Evolutionary conservation across 2,888 invertebrate species (phyloP).

Genomic region (Priocnemis perturbator): DNA sequence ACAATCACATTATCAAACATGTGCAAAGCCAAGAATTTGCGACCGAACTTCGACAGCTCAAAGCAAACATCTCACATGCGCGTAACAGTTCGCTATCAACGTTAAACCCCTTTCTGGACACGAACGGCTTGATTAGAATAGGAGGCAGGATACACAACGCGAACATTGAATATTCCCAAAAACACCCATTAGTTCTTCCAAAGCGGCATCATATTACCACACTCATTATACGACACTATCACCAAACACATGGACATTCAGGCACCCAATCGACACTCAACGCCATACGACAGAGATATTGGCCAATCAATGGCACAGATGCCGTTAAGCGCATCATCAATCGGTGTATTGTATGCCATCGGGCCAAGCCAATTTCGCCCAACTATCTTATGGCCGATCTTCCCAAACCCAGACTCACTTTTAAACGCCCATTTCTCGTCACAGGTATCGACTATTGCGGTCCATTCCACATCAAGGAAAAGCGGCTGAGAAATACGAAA

Average conservation of each 20-base stretch:
- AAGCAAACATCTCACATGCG: too few relatives aligned
- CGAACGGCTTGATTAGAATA: slow-evolving; percentile 27
- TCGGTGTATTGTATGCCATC: slow-evolving; percentile 14
- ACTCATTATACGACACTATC: slow-evolving; percentile 29
- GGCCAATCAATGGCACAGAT: slow-evolving; percentile 34
- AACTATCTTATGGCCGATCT: slow-evolving; percentile 53
- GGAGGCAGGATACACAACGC: slow-evolving; percentile 35
- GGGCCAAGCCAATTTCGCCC: not conserved
- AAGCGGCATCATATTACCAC: slow-evolving; percentile 23
- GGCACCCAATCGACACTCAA: slow-evolving; percentile 37
- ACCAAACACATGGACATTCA: slow-evolving; percentile 21
- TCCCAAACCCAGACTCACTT: slow-evolving; percentile 42
- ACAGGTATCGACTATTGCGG: slow-evolving; percentile 52
- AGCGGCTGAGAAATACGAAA: slow-evolving; percentile 26
- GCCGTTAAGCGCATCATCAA: slow-evolving; percentile 26
- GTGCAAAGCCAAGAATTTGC: not conserved
- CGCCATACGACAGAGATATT: slow-evolving; percentile 29
- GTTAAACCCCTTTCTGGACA: not conserved
- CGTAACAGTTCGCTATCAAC: not conserved
- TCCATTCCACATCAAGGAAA: slow-evolving; percentile 45
- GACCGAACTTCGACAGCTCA: not conserved
- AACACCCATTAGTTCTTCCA: slow-evolving; percentile 35
- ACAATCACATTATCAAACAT: not conserved
- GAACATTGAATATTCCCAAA: slow-evolving; percentile 20
- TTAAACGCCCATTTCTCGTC: not conserved